Evolutionary conservation across 2,113 vertebrate genomes (phyloP), one percentile per base, ranked within the genome.

Genomic region (Aplodontia rufa): DNA sequence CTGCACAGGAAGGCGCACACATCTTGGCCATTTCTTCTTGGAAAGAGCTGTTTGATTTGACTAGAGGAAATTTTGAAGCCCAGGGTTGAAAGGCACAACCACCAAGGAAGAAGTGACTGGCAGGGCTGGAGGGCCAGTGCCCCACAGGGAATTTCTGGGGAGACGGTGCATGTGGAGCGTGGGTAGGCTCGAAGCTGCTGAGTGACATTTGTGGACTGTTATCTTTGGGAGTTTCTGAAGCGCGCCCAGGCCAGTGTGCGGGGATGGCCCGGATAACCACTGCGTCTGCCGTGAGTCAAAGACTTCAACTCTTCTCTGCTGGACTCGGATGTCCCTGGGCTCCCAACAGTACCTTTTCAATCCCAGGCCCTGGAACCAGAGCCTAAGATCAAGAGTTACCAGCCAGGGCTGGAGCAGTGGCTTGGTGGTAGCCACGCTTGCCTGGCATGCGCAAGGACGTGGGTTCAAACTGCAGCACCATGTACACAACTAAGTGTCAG

Each of bases 11-110:
- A 96, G 62, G n/a, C 68, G 2, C 55, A 12, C 8, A 6, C 14
- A 3, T 83, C 92, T 80, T 40, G 85, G 60, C 85, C 80, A 8
- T 60, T 68, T 80, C 80, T 97, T 97, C 96, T 93, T 96, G 92
- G 97, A 97, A 98, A 95, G 93, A 75, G 20, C 72, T 68, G 26
- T 26, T 62, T 42, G 37, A 74, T 90, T 8, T 85, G 85, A 42
- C 35, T 7, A 90, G 64, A 93, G 94, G 86, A 97, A 86, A 91
- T 42, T 51, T 8, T 9, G 58, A 90, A 88, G 95, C 47, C 55
- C 64, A 2, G 51, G 5, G 28, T 40, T 42, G 79, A 78, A 8
- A 16, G 66, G 26, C 9, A 3, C 51, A 32, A 55, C 60, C 80
- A 11, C 58, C 20, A 9, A n/a, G 86, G 79, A 90, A 80, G 1